Conservation (phyloP, 2,888 invertebrate species). For the Lasioglossum malachurum region DNA sequence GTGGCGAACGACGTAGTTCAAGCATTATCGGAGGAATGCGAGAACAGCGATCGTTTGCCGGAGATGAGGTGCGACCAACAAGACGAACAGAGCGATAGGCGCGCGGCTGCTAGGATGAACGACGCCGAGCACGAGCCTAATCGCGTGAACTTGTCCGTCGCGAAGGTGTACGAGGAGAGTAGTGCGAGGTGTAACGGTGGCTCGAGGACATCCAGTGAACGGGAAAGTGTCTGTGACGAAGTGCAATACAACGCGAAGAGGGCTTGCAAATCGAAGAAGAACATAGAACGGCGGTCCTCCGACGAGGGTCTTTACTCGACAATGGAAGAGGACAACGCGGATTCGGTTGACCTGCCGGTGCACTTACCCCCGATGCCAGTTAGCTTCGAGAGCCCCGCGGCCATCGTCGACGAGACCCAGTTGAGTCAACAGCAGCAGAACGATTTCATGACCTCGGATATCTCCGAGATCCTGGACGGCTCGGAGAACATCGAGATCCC, state of each 20-base stretch:
- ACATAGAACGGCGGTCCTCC: conserved; percentile 27
- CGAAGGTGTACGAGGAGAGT: conserved; percentile 47
- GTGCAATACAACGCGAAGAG: conserved; percentile 50
- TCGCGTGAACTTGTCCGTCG: conserved; percentile 57
- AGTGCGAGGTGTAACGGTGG: conserved; percentile 47
- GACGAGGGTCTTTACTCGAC: conserved; percentile 49
- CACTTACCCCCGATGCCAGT: neutral
- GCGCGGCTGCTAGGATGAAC: neutral
- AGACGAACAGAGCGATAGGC: conserved; percentile 3
- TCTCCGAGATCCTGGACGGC: conserved; percentile 75
- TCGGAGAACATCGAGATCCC: conserved; percentile 86
- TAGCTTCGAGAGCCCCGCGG: conserved; percentile 18
- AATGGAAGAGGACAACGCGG: conserved; percentile 27
- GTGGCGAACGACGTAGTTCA: conserved; percentile 82
- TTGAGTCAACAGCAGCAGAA: conserved; percentile 49
- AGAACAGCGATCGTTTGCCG: conserved; percentile 19
- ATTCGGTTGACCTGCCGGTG: neutral
- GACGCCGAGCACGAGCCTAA: conserved; percentile 45
- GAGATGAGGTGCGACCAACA: neutral
- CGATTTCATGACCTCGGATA: conserved; percentile 74
- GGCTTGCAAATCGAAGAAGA: conserved; percentile 32
- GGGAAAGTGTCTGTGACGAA: conserved; percentile 56
- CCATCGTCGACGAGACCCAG: conserved; percentile 12
- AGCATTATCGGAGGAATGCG: conserved; percentile 72
- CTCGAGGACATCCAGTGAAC: conserved; percentile 57